A percentile compares a stretch with the other conserved stretches of the same genome.
phyloP scores from a whole-genome alignment of 2,888 invertebrate species.

The Drosophila lutescens region DNA sequence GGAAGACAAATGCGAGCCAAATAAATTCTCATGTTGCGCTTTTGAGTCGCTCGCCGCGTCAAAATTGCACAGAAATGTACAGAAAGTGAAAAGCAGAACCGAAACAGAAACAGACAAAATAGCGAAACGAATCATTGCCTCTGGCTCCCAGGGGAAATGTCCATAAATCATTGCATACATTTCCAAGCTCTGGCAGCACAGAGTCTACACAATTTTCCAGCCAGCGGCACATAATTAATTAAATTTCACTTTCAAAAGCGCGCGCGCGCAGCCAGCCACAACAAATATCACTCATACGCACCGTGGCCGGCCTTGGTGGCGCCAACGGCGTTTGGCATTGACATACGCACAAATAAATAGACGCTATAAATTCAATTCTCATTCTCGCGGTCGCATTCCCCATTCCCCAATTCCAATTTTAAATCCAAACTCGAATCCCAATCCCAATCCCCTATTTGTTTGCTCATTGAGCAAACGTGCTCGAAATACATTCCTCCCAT shows the following conservation, averaged over 20 bases:
- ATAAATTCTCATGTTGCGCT: conserved; percentile 78
- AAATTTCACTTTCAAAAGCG: conserved; percentile 66
- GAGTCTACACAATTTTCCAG: conserved; percentile 31
- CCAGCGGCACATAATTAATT: conserved; percentile 68
- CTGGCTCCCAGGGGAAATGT: conserved; percentile 29
- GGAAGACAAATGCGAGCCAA: conserved; percentile 75
- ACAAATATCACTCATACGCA: conserved; percentile 66
- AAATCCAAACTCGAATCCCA: conserved; percentile 1
- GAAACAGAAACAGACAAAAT: conserved; percentile 41
- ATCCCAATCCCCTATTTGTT: conserved; percentile 40
- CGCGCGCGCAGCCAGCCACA: conserved; percentile 28
- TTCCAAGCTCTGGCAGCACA: conserved; percentile 41
- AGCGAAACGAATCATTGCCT: conserved; percentile 32
- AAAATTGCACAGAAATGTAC: conserved; percentile 58
- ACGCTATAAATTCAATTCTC: conserved; percentile 63
- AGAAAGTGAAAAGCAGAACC: conserved; percentile 26
- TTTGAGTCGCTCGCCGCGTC: conserved; percentile 65
- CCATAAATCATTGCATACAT: conserved; percentile 71
- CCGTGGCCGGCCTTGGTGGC: conserved; percentile 40
- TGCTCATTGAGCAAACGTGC: conserved; percentile 58
- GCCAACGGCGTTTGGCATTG: conserved; percentile 63
- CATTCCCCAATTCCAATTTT: background rate
- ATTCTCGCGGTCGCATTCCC: conserved; percentile 32
- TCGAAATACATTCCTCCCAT: conserved; percentile 54
- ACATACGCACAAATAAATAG: conserved; percentile 70